phyloP scores from a whole-genome alignment of 2,888 invertebrate genomes.

The Julus scandinavius region DNA sequence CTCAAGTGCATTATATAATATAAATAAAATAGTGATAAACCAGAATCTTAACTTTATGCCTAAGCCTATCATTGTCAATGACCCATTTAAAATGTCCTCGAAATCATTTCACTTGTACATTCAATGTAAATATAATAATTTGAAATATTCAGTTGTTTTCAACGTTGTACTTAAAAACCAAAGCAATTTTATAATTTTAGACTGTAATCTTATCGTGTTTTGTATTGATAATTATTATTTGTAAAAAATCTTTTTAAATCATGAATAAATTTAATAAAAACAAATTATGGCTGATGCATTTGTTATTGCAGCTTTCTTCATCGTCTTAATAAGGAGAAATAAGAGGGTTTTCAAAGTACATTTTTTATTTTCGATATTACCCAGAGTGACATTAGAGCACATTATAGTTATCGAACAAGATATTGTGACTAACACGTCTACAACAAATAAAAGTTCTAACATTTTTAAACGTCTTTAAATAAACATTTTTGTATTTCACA shows the following conservation, averaged over 20 bases:
- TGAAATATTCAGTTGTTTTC: background rate
- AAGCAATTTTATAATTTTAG: constrained; percentile 25
- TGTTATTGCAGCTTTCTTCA: too few species aligned
- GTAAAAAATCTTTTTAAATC: background rate
- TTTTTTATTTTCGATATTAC: too few species aligned
- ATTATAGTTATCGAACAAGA: too few species aligned
- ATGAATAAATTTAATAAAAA: constrained; percentile 10
- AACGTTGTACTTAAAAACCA: constrained; percentile 7
- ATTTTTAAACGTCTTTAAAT: too few species aligned
- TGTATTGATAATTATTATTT: constrained; percentile 25
- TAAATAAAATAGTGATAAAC: background rate
- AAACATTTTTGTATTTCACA: too few species aligned
- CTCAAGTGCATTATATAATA: background rate
- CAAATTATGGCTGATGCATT: too few species aligned
- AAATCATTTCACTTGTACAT: constrained; percentile 15
- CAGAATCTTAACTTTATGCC: background rate
- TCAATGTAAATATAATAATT: constrained; percentile 1
- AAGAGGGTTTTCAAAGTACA: too few species aligned
- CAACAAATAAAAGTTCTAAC: too few species aligned
- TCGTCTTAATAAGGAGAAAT: too few species aligned
- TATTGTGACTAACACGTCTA: too few species aligned
- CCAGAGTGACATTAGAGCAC: too few species aligned
- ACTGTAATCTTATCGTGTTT: background rate
- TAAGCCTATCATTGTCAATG: background rate
- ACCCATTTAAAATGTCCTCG: background rate